A percentile compares a stretch with the other conserved stretches of the same genome.
phyloP scores from a whole-genome alignment of 2,888 invertebrate genomes.

The Dysmachus trigonus region DNA sequence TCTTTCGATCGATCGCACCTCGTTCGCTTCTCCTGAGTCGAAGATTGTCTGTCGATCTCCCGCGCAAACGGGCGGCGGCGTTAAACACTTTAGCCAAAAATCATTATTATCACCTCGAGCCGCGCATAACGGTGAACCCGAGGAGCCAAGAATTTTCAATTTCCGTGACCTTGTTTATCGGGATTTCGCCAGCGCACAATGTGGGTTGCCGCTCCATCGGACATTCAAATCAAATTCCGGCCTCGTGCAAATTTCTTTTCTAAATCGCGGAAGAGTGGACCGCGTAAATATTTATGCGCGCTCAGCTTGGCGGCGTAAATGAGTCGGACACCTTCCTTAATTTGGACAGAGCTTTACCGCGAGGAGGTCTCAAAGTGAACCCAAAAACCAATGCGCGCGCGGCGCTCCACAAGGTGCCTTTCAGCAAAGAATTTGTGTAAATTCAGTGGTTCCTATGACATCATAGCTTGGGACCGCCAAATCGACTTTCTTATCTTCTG shows the following conservation, averaged over 20 bases:
- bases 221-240: background rate
- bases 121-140: conserved; percentile 6
- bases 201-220: background rate
- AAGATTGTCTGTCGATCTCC: too few species aligned
- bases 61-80: background rate
- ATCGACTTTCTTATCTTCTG: background rate
- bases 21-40: too few species aligned
- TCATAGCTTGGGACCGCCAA: background rate
- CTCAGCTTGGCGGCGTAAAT: background rate
- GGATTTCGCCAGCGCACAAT: background rate
- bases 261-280: background rate
- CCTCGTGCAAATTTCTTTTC: background rate
- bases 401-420: background rate
- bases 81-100: background rate
- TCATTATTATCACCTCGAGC: background rate
- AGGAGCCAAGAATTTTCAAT: conserved; percentile 12
- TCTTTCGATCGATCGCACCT: background rate
- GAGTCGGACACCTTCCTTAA: background rate
- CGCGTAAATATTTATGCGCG: background rate
- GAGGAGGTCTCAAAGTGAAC: background rate
- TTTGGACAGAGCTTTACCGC: background rate
- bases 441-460: background rate
- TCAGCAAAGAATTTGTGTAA: background rate
- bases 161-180: conserved; percentile 11
- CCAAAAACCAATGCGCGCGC: background rate